Conservation (phyloP, 2,797 vertebrate species). For the Leucoraja ocellata region DNA sequence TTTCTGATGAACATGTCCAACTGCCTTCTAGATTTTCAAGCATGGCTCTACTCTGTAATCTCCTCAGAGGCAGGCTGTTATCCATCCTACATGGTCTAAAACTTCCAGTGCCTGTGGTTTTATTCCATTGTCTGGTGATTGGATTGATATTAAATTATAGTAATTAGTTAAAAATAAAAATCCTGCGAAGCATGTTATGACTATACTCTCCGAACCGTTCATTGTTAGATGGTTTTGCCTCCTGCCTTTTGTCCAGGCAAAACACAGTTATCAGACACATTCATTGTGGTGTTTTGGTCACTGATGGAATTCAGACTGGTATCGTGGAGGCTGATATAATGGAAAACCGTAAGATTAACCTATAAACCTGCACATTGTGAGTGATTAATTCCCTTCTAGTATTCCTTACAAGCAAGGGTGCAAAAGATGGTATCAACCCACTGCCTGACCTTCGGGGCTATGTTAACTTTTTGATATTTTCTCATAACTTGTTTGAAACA, state of each 20-base stretch:
- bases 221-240: no score
- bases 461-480: no score
- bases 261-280: no score
- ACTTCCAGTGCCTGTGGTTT: background rate
- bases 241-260: no score
- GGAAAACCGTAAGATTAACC: no score
- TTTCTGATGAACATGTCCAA: background rate
- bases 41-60: background rate
- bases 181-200: no score
- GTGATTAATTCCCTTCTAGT: no score
- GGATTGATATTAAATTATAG: background rate
- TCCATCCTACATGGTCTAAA: background rate
- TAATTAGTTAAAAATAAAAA: background rate
- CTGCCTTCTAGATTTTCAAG: background rate
- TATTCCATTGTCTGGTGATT: background rate
- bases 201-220: no score
- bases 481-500: background rate
- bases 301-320: no score
- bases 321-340: no score
- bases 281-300: no score
- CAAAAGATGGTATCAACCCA: background rate
- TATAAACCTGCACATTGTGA: no score
- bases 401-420: background rate
- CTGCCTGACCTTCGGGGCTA: background rate
- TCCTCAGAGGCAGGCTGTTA: background rate